Conservation (phyloP, 2,113 vertebrate species). For the Sterrhoptilus dennistouni region DNA sequence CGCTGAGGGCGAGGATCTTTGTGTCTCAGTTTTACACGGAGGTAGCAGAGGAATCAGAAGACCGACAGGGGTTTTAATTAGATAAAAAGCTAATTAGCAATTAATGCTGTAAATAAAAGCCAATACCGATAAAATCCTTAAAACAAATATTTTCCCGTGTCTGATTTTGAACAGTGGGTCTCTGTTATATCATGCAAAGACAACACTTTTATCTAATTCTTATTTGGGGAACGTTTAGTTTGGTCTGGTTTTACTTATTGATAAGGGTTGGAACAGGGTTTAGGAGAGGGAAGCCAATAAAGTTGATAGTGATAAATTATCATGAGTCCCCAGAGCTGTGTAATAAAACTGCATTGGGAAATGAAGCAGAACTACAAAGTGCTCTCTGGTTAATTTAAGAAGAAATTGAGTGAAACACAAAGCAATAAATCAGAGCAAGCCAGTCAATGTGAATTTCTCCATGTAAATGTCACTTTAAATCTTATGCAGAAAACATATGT, state of each 20-base stretch:
- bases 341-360: slow-evolving; percentile 66
- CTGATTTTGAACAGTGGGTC: neutral
- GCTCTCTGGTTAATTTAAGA: slow-evolving; percentile 65
- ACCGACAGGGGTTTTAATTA: neutral
- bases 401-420: slow-evolving; percentile 62
- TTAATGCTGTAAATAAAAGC: neutral
- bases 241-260: slow-evolving; percentile 58
- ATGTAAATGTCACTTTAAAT: slow-evolving; percentile 33
- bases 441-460: slow-evolving; percentile 20
- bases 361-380: slow-evolving; percentile 73
- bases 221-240: slow-evolving; percentile 31
- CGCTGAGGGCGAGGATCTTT: neutral
- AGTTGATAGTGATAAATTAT: slow-evolving; percentile 70
- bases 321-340: slow-evolving; percentile 66
- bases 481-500: neutral
- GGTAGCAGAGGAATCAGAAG: neutral
- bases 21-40: neutral
- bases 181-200: neutral
- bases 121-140: neutral
- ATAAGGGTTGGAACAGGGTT: slow-evolving; percentile 33
- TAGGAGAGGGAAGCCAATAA: slow-evolving; percentile 51
- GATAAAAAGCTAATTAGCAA: neutral
- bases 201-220: slow-evolving; percentile 11
- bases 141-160: neutral
- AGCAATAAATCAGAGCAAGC: slow-evolving; percentile 55